Evolutionary conservation across 2,113 vertebrate genomes (phyloP), one percentile per base, ranked within the genome.

Genomic region (Camelus dromedarius): DNA sequence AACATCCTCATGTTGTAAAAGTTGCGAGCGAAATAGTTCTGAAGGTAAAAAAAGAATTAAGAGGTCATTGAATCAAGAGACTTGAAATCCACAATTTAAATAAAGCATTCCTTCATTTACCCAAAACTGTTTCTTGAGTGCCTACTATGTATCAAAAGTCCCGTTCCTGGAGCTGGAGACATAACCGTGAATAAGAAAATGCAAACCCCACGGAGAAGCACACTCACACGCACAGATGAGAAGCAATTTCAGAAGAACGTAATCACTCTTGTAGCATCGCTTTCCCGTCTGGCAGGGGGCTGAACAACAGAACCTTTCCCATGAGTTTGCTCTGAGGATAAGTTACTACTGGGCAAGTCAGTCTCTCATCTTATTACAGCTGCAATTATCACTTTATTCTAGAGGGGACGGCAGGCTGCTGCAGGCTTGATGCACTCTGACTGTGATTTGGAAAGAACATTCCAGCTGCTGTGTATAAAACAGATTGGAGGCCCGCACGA

Each of bases 1-100:
- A 99, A 96, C 99, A 99, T 99, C 97, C 99, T 99, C 99, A 99
- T 99, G 98, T 99, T 99, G 99, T 99, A 99, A 97, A 99, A 99
- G 98, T 99, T 99, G 90, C 99, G 99, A 38, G 99, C 99, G 99
- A 99, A 99, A 97, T 99, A 99, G 98, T 99, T 99, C 99, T 99
- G 98, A 85, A 98, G 95, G 93, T 15, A 96, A 72, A 96, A 97
- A 76, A 76, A 96, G 91, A 96, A 95, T 38, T 9, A 69, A 35
- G 46, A 83, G 26, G 64, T 90, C 95, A 93, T 2, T 77, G 30
- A 50, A 50, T 64, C 16, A 26, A 70, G 70, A 79, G 60, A 80
- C 48, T 12, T 56, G 91, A 58, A 73, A 82, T 38, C 1, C 19
- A 52, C 35, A n/a, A n/a, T 3, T 84, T 14, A 91, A 96, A 69